phyloP scores from a whole-genome alignment of 2,888 invertebrate species.

The Anarsia innoxiella region DNA sequence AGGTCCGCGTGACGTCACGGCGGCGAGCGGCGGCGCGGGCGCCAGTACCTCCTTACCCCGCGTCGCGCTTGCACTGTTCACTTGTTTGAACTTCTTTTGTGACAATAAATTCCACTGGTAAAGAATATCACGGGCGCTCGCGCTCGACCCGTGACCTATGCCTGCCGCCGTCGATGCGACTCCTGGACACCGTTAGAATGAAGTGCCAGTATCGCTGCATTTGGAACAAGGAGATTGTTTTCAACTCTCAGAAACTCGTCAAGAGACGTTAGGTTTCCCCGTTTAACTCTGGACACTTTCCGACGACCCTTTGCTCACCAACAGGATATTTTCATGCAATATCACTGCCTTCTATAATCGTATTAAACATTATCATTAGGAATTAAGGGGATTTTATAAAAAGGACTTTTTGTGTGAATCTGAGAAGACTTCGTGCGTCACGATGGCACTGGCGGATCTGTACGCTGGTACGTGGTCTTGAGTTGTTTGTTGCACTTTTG shows the following conservation, averaged over 20 bases:
- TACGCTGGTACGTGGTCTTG: slow-evolving; percentile 60
- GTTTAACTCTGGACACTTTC: slow-evolving; percentile 36
- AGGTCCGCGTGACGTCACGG: slow-evolving; percentile 19
- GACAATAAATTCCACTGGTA: slow-evolving; percentile 69
- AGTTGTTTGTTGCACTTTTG: slow-evolving; percentile 23
- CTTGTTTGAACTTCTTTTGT: slow-evolving; percentile 38
- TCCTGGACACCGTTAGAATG: slow-evolving; percentile 72
- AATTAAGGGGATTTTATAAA: slow-evolving; percentile 34
- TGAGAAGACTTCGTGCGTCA: slow-evolving; percentile 38
- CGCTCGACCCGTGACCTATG: slow-evolving; percentile 66
- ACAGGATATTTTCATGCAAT: slow-evolving; percentile 55
- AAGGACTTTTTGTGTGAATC: slow-evolving; percentile 38
- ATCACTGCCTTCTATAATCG: slow-evolving; percentile 63
- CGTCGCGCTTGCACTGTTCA: slow-evolving; percentile 56
- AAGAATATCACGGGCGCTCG: slow-evolving; percentile 57
- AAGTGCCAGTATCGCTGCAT: slow-evolving; percentile 90
- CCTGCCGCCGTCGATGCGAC: slow-evolving; percentile 63
- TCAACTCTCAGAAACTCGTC: slow-evolving; percentile 94
- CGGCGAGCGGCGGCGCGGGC: slow-evolving; percentile 32
- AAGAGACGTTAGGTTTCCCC: slow-evolving; percentile 87
- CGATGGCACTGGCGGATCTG: slow-evolving; percentile 65
- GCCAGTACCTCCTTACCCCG: slow-evolving; percentile 47
- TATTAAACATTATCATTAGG: slow-evolving; percentile 55
- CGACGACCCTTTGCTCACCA: slow-evolving; percentile 62
- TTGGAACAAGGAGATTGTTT: slow-evolving; percentile 94